Percentiles rank a stretch among this genome's conserved stretches.
Evolutionary conservation across 2,113 vertebrate genomes (phyloP).

Genomic region (Nymphicus hollandicus): DNA sequence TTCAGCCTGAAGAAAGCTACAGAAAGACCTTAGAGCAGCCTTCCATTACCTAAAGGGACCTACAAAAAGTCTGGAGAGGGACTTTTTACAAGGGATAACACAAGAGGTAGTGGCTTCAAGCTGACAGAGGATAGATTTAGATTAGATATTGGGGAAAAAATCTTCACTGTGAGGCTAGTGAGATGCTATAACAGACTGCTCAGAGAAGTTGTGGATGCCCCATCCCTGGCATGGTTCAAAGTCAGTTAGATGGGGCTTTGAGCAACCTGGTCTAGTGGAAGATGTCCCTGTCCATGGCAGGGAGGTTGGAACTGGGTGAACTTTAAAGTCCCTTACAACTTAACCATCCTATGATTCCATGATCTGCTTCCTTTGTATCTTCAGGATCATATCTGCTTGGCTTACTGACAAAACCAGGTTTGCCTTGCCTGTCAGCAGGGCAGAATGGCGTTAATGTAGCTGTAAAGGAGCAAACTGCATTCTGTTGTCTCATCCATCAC

Average conservation of each 20-base stretch:
- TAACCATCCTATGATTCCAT: not conserved
- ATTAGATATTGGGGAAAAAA: not conserved
- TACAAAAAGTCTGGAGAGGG: not conserved
- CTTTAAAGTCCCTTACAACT: not conserved
- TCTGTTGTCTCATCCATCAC: not conserved
- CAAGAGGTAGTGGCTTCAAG: not conserved
- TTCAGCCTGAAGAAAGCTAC: not conserved
- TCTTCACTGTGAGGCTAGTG: not conserved
- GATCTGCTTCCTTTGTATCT: not conserved
- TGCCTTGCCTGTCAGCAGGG: not conserved
- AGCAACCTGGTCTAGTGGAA: not conserved
- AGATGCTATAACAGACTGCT: not conserved
- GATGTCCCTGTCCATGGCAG: not conserved
- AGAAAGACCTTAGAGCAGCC: not conserved
- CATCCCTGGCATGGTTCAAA: not conserved
- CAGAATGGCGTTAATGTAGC: not conserved
- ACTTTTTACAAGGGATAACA: not conserved
- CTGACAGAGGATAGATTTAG: not conserved
- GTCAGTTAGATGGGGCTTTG: not conserved
- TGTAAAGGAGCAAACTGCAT: not conserved
- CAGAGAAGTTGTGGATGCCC: not conserved
- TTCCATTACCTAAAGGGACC: not conserved
- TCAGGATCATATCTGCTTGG: not conserved
- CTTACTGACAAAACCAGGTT: slow-evolving; percentile 14
- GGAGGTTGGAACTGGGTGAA: not conserved